These are phyloP conservation scores for Euphydryas editha DNA, from an alignment of 2,888 invertebrate genomes.

Conservation along the genomic window DNA sequence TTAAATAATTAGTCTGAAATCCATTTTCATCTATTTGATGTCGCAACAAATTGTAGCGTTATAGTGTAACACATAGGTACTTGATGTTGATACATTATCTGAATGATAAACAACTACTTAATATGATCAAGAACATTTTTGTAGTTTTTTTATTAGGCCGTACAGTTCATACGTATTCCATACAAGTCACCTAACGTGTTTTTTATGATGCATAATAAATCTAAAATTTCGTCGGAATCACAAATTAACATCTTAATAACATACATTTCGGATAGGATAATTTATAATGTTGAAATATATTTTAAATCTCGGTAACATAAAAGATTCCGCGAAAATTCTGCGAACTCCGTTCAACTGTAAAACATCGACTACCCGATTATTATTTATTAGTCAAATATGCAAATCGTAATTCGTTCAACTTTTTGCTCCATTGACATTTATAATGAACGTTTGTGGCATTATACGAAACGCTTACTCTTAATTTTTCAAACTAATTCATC, in stretches of 20 bases:
- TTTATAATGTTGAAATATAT: conserved; percentile 9
- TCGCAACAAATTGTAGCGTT: not conserved
- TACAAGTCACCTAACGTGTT: not conserved
- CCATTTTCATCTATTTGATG: not conserved
- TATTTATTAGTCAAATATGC: conserved; percentile 16
- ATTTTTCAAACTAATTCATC: not conserved
- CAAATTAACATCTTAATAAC: conserved; percentile 1
- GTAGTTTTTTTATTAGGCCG: not conserved
- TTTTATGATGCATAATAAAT: not conserved
- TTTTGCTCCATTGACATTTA: conserved; percentile 14
- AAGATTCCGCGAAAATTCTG: conserved; percentile 22
- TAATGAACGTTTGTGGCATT: not conserved
- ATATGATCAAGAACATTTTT: not conserved
- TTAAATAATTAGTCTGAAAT: not conserved
- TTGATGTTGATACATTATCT: not conserved
- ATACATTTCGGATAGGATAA: conserved; percentile 1
- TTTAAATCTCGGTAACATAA: conserved; percentile 21
- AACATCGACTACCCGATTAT: conserved; percentile 15
- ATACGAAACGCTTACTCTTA: not conserved
- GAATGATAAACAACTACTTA: conserved; percentile 5
- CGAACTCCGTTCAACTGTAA: conserved; percentile 18
- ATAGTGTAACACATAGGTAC: not conserved
- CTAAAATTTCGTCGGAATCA: not conserved
- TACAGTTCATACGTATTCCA: not conserved
- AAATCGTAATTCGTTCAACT: not conserved